These are phyloP conservation scores for Aphidius gifuensis DNA, from an alignment of 1,140 invertebrate genomes.

Conservation along the genomic window DNA sequence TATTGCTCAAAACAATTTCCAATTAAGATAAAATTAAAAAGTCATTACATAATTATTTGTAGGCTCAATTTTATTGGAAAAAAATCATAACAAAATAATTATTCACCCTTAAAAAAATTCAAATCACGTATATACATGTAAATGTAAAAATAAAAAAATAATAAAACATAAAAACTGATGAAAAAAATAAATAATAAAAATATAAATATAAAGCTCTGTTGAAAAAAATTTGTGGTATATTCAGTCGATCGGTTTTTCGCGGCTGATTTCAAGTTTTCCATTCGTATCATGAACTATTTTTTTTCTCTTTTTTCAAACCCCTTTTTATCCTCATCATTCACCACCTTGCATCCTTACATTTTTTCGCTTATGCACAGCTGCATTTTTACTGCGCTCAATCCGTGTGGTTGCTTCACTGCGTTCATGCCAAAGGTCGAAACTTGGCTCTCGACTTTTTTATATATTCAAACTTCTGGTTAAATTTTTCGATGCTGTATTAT, in stretches of 20 bases:
- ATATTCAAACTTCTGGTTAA: conserved; percentile 16
- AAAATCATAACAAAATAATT: no score
- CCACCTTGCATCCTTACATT: not conserved
- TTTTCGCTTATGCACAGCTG: not conserved
- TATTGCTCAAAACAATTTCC: no score
- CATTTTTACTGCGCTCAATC: no score
- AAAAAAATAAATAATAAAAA: no score
- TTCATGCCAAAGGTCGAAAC: conserved; percentile 8
- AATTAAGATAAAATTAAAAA: no score
- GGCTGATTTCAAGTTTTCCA: conserved; percentile 18
- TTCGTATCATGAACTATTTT: conserved; percentile 16
- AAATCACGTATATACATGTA: not conserved
- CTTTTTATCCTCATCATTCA: not conserved
- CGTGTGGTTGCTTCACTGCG: not conserved
- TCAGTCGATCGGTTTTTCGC: conserved; percentile 17
- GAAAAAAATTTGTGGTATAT: conserved; percentile 9
- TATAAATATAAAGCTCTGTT: no score
- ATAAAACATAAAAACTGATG: not conserved
- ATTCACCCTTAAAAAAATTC: no score
- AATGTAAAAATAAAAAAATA: not conserved
- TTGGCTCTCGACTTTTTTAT: conserved; percentile 7
- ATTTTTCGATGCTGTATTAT: conserved; percentile 16
- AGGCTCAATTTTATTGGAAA: no score
- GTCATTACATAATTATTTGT: no score
- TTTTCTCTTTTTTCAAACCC: not conserved